phyloP scores from a whole-genome alignment of 1,140 invertebrate species.

The Drosophila fuyamai region DNA sequence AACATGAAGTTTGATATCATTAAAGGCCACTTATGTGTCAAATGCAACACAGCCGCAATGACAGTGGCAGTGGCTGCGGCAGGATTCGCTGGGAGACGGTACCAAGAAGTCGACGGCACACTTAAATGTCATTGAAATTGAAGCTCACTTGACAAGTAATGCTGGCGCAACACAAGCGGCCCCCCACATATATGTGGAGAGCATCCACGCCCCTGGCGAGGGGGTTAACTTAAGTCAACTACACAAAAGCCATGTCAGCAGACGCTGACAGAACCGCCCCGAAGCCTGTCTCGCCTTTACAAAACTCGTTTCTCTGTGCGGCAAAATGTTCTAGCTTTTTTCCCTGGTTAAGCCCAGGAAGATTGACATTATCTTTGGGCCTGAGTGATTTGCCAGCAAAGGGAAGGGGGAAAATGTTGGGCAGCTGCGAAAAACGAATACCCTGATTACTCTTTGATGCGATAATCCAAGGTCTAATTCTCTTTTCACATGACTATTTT shows the following conservation, averaged over 20 bases:
- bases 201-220: constrained; percentile 11
- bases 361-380: constrained; percentile 58
- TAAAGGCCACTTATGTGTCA: constrained; percentile 78
- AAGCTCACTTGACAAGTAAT: constrained; percentile 73
- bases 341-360: constrained; percentile 7
- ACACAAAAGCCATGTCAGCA: constrained; percentile 66
- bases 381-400: constrained; percentile 55
- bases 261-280: constrained; percentile 48
- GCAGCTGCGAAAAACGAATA: constrained; percentile 3
- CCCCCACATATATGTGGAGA: neutral
- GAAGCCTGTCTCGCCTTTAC: constrained; percentile 16
- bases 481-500: too few relatives aligned
- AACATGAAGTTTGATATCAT: constrained; percentile 73
- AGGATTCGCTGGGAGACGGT: constrained; percentile 21
- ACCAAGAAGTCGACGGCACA: constrained; percentile 51
- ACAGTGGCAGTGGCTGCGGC: constrained; percentile 17
- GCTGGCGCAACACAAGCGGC: constrained; percentile 49
- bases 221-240: constrained; percentile 54
- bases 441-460: constrained; percentile 10
- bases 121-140: constrained; percentile 75
- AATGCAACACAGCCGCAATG: constrained; percentile 64
- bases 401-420: constrained; percentile 1
- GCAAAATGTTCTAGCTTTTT: constrained; percentile 27
- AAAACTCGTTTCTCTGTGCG: constrained; percentile 23
- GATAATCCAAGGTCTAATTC: neutral